Evolutionary conservation across 23 tunicate genomes (phyloP).

Genomic region (Ascidia mentula): DNA sequence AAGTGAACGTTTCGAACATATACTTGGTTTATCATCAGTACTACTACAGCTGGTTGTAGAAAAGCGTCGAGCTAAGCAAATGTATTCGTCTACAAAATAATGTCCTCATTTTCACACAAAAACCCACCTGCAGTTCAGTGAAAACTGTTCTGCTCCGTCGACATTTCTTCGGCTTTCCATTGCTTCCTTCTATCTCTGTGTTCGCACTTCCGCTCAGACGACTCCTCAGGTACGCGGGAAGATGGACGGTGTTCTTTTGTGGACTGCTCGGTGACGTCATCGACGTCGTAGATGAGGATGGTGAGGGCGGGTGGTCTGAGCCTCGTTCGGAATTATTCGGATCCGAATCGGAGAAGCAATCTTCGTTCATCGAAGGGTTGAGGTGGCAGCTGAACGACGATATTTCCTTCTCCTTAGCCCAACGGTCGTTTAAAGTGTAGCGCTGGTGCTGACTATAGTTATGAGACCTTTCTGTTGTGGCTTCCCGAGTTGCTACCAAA

Average conservation of each 20-base stretch:
- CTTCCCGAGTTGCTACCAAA: not conserved
- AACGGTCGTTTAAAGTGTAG: not conserved
- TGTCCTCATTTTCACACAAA: too few relatives aligned
- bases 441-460: not conserved
- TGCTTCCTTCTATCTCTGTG: not conserved
- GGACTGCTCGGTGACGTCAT: slow-evolving; percentile 20
- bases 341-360: not conserved
- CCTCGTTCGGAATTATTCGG: not conserved
- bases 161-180: slow-evolving; percentile 69
- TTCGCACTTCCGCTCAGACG: slow-evolving; percentile 21
- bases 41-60: too few relatives aligned
- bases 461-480: not conserved
- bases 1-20: too few relatives aligned
- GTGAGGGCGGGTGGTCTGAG: slow-evolving; percentile 32
- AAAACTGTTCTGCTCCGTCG: slow-evolving; percentile 91
- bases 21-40: too few relatives aligned
- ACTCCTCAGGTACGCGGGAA: slow-evolving; percentile 58
- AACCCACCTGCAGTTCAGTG: slow-evolving; percentile 86
- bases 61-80: too few relatives aligned
- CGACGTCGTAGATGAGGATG: slow-evolving; percentile 26
- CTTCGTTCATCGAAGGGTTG: not conserved
- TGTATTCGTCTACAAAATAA: too few relatives aligned
- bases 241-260: slow-evolving; percentile 26
- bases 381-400: not conserved
- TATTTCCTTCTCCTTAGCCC: slow-evolving; percentile 7